Evolutionary conservation across 2,888 invertebrate genomes (phyloP), one percentile per base, ranked within the genome.

Genomic region (Drosophila colorata): DNA sequence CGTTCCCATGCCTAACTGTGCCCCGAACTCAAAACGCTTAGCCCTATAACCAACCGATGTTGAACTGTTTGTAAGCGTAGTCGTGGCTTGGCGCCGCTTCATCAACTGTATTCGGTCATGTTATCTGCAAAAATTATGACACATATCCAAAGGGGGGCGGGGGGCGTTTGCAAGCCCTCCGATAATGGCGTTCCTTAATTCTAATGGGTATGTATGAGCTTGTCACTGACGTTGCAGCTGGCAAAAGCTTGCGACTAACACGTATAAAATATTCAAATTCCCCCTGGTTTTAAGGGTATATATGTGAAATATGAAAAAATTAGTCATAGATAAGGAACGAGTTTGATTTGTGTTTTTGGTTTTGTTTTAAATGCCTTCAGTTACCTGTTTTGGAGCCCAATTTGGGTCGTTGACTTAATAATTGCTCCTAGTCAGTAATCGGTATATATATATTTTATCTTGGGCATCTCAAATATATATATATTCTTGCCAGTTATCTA

Each of bases 1-100:
- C 49, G 38, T 14, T 61, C 70, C 35, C 73, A 16, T 38, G n/a
- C 20, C 18, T 20, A 76, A 82, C 82, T 82, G 75, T 20, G 56
- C 51, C 44, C 44, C 23, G 14, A 11, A 16, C 41, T 18, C 8
- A 23, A 43, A 44, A n/a, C 40, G 33, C 65, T 61, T 53, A 41
- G 41, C 69, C 67, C 55, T 55, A 64, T 58, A 57, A 47, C 41
- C 28, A 20, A 35, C 38, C 23, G 18, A n/a, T 25, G 25, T 20
- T 8, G 20, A 44, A 23, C 25, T n/a, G 23, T 38, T 53, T 43
- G 43, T 40, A 20, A 35, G 38, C 35, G n/a, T 38, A 13, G 52
- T 44, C 37, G 37, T n/a, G 44, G 35, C 56, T 37, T 58, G 51
- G 20, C 44, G 35, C 9, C 59, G 63, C 59, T 53, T 59, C 63